Conservation (phyloP, 2,797 vertebrate species). For the Hypotaenidia okinawae region DNA sequence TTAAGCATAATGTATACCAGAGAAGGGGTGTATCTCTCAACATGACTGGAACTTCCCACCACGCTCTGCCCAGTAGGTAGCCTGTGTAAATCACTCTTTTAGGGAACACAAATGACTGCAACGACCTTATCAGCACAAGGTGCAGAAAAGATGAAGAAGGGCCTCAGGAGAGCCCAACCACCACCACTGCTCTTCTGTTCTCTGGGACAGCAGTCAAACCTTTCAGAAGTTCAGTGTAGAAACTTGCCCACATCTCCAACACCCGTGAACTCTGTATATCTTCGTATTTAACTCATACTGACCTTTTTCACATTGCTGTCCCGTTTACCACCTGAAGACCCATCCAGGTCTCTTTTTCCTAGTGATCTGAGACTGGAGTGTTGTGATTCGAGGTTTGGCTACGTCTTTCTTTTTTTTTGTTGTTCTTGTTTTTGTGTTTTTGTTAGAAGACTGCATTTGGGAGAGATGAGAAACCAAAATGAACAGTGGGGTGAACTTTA, state of each 20-base stretch:
- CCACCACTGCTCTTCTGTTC: neutral
- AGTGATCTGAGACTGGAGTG: neutral
- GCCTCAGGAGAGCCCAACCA: neutral
- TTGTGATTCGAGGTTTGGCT: neutral
- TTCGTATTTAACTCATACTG: neutral
- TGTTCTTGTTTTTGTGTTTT: conserved; percentile 8
- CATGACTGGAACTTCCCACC: neutral
- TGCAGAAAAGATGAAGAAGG: neutral
- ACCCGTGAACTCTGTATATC: neutral
- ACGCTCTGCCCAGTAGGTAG: neutral
- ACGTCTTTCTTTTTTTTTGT: neutral
- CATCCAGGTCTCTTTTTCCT: neutral
- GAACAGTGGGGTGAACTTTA: neutral
- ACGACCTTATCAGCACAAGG: neutral
- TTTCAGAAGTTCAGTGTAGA: neutral
- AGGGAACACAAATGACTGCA: neutral
- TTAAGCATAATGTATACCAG: neutral
- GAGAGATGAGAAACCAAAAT: neutral
- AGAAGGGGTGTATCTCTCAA: neutral
- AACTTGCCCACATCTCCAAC: neutral
- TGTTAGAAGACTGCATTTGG: neutral
- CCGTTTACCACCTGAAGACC: neutral
- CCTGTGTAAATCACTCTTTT: neutral
- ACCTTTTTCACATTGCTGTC: neutral
- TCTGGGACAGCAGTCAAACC: neutral